A percentile compares a stretch with the other conserved stretches of the same genome.
phyloP scores from a whole-genome alignment of 2,888 invertebrate species.

The Myopa tessellatipennis region DNA sequence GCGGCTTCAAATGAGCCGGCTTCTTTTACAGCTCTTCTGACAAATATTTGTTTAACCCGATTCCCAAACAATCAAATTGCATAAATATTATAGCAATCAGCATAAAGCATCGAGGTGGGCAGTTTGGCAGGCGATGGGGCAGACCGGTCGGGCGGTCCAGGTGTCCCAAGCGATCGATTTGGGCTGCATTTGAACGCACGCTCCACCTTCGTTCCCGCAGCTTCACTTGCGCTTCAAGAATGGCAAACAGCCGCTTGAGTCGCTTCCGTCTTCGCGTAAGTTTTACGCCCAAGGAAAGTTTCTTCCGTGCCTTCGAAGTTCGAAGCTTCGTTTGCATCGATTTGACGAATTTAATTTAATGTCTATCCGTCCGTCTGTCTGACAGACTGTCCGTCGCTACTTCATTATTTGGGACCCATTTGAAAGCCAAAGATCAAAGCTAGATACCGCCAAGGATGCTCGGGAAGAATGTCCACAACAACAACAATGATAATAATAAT shows the following conservation, averaged over 20 bases:
- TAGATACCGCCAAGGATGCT: conserved; percentile 18
- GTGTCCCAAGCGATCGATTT: not conserved
- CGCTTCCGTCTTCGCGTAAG: conserved; percentile 34
- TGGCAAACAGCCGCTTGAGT: not conserved
- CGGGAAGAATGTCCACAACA: not conserved
- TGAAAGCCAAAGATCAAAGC: not conserved
- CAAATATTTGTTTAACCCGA: conserved; percentile 35
- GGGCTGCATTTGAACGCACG: not conserved
- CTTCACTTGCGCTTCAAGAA: conserved; percentile 7
- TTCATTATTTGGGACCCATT: conserved; percentile 3
- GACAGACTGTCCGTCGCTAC: conserved; percentile 1
- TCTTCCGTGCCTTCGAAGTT: not conserved
- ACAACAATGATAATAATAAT: conserved; percentile 5
- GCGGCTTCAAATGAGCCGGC: conserved; percentile 25
- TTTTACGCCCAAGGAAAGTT: conserved; percentile 34
- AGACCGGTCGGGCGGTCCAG: not conserved
- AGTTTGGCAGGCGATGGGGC: not conserved
- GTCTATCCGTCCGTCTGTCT: not conserved
- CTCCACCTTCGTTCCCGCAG: not conserved
- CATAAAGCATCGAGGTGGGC: conserved; percentile 19
- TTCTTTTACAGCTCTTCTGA: conserved; percentile 5
- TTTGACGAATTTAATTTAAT: conserved; percentile 39
- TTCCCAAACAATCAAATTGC: conserved; percentile 34
- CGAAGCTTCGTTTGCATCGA: conserved; percentile 23
- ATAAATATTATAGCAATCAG: conserved; percentile 34